Evolutionary conservation across 1,140 invertebrate genomes (phyloP).

Genomic region (Euborellia annulipes): DNA sequence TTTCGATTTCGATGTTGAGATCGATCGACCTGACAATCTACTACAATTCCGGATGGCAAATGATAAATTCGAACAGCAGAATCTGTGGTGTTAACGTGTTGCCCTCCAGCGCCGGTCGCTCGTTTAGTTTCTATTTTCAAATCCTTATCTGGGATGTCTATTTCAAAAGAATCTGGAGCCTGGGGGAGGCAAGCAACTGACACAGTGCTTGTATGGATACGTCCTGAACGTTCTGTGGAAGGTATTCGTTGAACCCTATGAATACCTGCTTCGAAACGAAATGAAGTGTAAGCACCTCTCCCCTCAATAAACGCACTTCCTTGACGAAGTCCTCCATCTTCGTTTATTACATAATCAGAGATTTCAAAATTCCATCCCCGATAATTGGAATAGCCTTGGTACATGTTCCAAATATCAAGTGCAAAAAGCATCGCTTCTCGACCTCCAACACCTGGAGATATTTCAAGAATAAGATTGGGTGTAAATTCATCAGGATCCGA

Average conservation of each 20-base stretch:
- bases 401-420: constrained; percentile 73
- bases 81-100: constrained; percentile 48
- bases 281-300: constrained; percentile 37
- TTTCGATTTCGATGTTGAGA: constrained; percentile 33
- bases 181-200: constrained; percentile 76
- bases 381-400: constrained; percentile 52
- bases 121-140: constrained; percentile 40
- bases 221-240: constrained; percentile 71
- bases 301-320: constrained; percentile 49
- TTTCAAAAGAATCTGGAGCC: constrained; percentile 40
- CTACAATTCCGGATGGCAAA: constrained; percentile 30
- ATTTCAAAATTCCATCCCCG: constrained; percentile 57
- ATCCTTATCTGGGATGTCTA: constrained; percentile 23
- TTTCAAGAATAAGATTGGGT: constrained; percentile 53
- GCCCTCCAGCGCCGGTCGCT: constrained; percentile 43
- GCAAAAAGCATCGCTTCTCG: constrained; percentile 94
- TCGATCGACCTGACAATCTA: constrained; percentile 29
- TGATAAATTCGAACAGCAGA: constrained; percentile 42
- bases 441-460: constrained; percentile 88
- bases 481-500: constrained; percentile 30
- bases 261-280: constrained; percentile 81
- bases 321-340: constrained; percentile 34
- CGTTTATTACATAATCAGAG: constrained; percentile 19
- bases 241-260: constrained; percentile 93
- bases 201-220: constrained; percentile 90